A percentile compares a stretch with the other conserved stretches of the same genome.
Conservation (phyloP, 1,140 invertebrate genomes). For the Pinna nobilis region DNA sequence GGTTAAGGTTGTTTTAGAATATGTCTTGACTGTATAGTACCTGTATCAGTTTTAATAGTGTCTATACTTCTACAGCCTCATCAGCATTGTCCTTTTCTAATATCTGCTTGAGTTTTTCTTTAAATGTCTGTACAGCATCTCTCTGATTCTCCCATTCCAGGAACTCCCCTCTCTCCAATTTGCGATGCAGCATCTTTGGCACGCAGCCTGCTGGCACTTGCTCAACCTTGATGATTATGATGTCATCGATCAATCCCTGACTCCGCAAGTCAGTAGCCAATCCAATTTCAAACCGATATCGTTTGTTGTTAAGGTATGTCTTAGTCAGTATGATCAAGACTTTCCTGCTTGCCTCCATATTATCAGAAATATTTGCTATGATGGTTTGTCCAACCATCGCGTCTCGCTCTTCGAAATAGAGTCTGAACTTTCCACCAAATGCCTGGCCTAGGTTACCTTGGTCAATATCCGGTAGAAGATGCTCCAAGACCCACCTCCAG, state of each 20-base stretch:
- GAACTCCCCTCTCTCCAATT: conserved; percentile 32
- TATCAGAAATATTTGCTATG: conserved; percentile 44
- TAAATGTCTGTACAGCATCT: conserved; percentile 36
- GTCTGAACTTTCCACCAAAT: conserved; percentile 41
- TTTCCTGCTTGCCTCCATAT: conserved; percentile 45
- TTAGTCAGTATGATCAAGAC: conserved; percentile 51
- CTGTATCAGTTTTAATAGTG: too few species aligned
- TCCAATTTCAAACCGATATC: conserved; percentile 47
- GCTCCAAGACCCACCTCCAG: conserved; percentile 44
- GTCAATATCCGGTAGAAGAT: conserved; percentile 50
- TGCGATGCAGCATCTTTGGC: conserved; percentile 32
- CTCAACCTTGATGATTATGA: conserved; percentile 48
- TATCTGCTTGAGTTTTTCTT: conserved; percentile 23
- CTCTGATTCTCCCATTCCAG: conserved; percentile 41
- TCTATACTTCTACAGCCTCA: too few species aligned
- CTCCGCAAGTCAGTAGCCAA: conserved; percentile 28
- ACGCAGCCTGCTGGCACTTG: conserved; percentile 23
- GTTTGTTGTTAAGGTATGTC: conserved; percentile 36
- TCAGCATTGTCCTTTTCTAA: too few species aligned
- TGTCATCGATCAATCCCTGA: conserved; percentile 32
- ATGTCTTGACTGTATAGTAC: too few species aligned
- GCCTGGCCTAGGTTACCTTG: conserved; percentile 25
- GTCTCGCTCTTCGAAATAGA: conserved; percentile 53
- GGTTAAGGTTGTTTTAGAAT: too few species aligned
- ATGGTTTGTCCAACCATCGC: conserved; percentile 12